phyloP scores from a whole-genome alignment of 2,113 vertebrate species.

The Cnemophilus loriae region DNA sequence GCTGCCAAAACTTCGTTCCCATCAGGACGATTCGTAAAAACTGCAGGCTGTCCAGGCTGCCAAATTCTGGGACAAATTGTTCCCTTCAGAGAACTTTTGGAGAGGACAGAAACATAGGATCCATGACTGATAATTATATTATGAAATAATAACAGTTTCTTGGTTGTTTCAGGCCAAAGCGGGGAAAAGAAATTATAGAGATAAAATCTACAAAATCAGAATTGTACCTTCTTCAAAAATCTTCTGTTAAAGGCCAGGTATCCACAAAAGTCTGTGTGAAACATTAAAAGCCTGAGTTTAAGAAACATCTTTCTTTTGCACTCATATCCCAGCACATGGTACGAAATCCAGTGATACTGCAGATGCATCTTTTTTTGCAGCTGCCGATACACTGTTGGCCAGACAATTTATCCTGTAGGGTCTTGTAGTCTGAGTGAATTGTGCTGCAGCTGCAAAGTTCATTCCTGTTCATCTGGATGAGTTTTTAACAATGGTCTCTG shows the following conservation, averaged over 20 bases:
- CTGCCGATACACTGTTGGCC: background rate
- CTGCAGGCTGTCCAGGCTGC: constrained; percentile 16
- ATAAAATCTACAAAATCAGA: background rate
- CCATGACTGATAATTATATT: constrained; percentile 31
- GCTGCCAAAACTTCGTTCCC: constrained; percentile 46
- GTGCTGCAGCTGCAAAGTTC: constrained; percentile 49
- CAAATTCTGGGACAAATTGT: constrained; percentile 58
- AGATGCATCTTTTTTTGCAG: constrained; percentile 15
- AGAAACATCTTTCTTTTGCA: background rate
- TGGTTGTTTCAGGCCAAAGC: background rate
- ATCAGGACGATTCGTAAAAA: constrained; percentile 25
- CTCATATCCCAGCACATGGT: background rate
- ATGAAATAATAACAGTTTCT: constrained; percentile 16
- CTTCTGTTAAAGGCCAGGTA: background rate
- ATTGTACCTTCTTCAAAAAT: background rate
- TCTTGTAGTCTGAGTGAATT: constrained; percentile 9
- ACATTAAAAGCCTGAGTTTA: background rate
- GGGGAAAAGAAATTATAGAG: background rate
- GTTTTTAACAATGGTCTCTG: constrained; percentile 35
- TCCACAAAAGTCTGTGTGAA: background rate
- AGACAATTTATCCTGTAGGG: constrained; percentile 37
- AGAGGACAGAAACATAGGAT: constrained; percentile 26
- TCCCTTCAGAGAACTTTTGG: constrained; percentile 46
- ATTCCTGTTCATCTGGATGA: constrained; percentile 19
- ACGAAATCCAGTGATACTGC: background rate